Percentiles rank a stretch among this genome's conserved stretches.
Evolutionary conservation across 2,797 vertebrate genomes (phyloP).

Genomic region (Brachymystax lenok): DNA sequence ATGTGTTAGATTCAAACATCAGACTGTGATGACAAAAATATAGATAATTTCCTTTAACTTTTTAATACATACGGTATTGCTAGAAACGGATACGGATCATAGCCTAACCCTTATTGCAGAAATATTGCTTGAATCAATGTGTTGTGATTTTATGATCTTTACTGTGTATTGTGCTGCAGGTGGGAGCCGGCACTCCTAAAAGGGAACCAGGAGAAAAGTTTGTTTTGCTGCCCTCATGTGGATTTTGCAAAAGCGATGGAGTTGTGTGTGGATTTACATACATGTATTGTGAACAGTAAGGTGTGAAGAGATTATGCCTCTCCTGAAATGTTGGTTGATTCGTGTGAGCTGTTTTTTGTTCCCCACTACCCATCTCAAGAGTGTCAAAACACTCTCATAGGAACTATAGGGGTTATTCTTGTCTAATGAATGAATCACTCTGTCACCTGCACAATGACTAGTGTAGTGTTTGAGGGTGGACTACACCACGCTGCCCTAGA

Average conservation of each 20-base stretch:
- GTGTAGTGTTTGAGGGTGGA: background rate
- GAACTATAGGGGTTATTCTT: background rate
- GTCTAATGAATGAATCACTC: background rate
- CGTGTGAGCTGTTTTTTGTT: constrained; percentile 57
- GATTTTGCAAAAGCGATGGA: constrained; percentile 67
- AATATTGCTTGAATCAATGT: constrained; percentile 46
- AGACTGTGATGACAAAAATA: background rate
- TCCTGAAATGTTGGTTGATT: constrained; percentile 66
- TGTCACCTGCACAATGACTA: background rate
- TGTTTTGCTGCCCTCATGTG: constrained; percentile 67
- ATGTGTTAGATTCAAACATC: background rate
- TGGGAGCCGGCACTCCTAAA: constrained; percentile 41
- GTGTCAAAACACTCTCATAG: background rate
- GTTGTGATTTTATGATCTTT: constrained; percentile 60
- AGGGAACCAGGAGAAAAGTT: constrained; percentile 44
- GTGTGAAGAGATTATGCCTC: constrained; percentile 68
- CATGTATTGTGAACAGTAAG: constrained; percentile 65
- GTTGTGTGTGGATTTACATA: constrained; percentile 66
- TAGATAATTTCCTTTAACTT: background rate
- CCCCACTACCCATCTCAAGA: constrained; percentile 7
- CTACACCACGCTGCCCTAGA: constrained; percentile 8
- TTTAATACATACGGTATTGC: background rate
- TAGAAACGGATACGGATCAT: background rate
- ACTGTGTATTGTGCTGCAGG: constrained; percentile 47
- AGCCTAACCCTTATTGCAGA: background rate